Base-by-base conservation (phyloP, 2,888 invertebrate genomes). In the Crematogaster levior region DNA sequence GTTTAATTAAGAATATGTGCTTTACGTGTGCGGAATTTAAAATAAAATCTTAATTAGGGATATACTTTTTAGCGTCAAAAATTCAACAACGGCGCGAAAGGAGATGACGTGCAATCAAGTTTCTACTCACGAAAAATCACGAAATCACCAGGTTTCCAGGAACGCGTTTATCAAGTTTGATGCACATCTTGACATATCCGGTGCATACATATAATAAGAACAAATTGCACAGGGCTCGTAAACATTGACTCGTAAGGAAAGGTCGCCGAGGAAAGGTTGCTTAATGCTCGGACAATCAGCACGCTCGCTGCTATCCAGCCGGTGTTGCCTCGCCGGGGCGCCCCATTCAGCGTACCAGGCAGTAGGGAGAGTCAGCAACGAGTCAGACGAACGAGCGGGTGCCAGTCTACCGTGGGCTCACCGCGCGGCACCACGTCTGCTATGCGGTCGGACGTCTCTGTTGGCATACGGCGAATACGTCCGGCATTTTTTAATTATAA, bases 351-450 rank as follows among this genome's bases (percentile, higher is more conserved):
- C 74, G 83, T 74, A 79, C 84, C 85, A 84, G 58, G 84, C 81
- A 85, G 94, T 93, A 93, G 94, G 91, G 91, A 91, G 92, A 93
- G 92, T 93, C 94, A 92, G 93, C 90, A 86, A 92, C 91, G 91
- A 92, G 94, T 93, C 94, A 91, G 94, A 87, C 93, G 91, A 90
- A 87, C 90, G 91, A 91, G 88, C 90, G 84, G 87, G 89, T 91
- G 92, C 86, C 93, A 94, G 94, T 94, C 93, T 93, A 93, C 89
- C 92, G 93, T 92, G 91, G 91, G 91, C 91, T 92, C 92, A 93
- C 92, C 90, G 87, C 92, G 91, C 90, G 92, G 84, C 86, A 92
- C 91, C 91, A 92, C 92, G 93, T 90, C 92, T 80, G 83, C 56
- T 72, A 37, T 56, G 53, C 63, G 12, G 58, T 68, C 74, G 40